Evolutionary conservation across 2,888 invertebrate species (phyloP), one percentile per base, ranked within the genome.

Genomic region (Cerastis leucographa): DNA sequence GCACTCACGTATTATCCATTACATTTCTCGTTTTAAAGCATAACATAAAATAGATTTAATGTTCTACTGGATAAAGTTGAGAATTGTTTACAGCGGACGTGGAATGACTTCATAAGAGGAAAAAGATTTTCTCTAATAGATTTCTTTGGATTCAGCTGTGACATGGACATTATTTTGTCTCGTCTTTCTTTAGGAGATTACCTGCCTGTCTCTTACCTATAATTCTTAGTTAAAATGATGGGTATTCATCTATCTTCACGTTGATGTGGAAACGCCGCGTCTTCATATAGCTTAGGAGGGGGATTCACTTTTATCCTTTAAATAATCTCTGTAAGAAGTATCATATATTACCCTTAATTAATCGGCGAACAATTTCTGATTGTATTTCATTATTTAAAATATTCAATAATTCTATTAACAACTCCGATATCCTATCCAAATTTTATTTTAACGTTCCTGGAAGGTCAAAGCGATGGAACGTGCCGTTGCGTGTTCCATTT

Each of bases 1-100:
- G 83, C 67, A 83, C 83, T 78, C 84, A 84, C 84, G 84, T 72
- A 73, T 74, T 40, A 9, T 56, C 77, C 59, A 54, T 78, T 72
- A 74, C 78, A 70, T 75, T 85, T 44, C 29, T 59, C 54, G 42
- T 70, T 17, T 17, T 35, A 11, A 46, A 40, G 35, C 51, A 51
- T 72, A 75, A 74, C 17, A 42, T 56, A 72, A 85, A 78, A 56
- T 61, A 54, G 25, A 78, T 71, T 73, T 61, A 64, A 75, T 61
- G 40, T 54, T 56, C 42, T 61, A 64, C 25, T 25, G 12, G 42
- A 83, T 85, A 84, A 67, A 74, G 83, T 78, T 84, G 66, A 83
- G 29, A 72, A 74, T 84, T 70, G 74, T 49, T 72, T 85, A 73
- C 46, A 14, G 19, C 5, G 17, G 14, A 40, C 59, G 64, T 78